Conservation (phyloP, 2,797 vertebrate genomes). For the Columba guinea region DNA sequence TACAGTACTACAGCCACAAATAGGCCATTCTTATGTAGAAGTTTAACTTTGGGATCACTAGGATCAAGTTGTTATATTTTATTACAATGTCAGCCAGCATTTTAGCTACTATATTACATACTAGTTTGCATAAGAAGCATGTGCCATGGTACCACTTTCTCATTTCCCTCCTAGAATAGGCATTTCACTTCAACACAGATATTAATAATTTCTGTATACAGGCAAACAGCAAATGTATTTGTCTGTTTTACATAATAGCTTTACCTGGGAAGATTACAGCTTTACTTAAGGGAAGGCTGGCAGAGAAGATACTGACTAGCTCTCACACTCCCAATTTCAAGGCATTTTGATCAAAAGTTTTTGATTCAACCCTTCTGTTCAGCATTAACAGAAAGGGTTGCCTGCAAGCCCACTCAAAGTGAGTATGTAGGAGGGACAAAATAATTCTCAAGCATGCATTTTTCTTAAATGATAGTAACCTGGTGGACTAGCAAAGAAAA, state of each 20-base stretch:
- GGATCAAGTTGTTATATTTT: background rate
- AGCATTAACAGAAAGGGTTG: background rate
- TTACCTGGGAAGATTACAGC: background rate
- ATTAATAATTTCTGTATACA: background rate
- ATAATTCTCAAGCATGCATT: background rate
- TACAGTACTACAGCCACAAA: background rate
- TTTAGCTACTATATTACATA: background rate
- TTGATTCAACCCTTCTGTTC: background rate
- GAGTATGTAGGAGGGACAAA: background rate
- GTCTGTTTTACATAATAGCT: accelerated
- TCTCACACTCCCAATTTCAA: background rate
- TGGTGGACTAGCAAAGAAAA: background rate
- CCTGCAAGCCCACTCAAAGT: background rate
- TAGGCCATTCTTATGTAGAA: background rate
- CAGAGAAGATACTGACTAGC: background rate
- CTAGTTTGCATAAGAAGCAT: background rate
- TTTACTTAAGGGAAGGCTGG: background rate
- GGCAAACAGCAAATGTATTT: background rate
- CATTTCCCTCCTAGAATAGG: background rate
- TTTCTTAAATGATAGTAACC: background rate
- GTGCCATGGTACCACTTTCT: background rate
- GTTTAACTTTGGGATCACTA: background rate
- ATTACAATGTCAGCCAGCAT: background rate
- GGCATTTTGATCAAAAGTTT: background rate
- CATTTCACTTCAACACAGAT: background rate